These are phyloP conservation scores for Regulus satrapa DNA, from an alignment of 2,113 vertebrate species.

Conservation along the genomic window DNA sequence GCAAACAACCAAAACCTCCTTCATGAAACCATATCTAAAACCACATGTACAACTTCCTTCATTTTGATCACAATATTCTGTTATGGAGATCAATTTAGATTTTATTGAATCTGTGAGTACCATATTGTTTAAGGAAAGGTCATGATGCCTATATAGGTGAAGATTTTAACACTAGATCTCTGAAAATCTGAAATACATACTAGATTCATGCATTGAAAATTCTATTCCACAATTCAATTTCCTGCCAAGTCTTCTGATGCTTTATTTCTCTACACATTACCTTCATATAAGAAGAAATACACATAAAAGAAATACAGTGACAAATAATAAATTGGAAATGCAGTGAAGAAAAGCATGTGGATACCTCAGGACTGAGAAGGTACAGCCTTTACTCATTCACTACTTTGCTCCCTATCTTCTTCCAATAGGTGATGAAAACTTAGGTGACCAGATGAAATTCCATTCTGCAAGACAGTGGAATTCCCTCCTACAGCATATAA, in stretches of 20 bases:
- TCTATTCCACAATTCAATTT: neutral
- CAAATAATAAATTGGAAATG: neutral
- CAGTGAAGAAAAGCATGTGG: neutral
- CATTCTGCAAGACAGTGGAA: neutral
- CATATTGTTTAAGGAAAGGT: neutral
- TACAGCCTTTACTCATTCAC: neutral
- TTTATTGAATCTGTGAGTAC: neutral
- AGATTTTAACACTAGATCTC: neutral
- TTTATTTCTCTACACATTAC: neutral
- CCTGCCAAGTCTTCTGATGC: neutral
- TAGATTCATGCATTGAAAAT: neutral
- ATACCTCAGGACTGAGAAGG: neutral
- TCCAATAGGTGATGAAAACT: neutral
- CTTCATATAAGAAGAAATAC: neutral
- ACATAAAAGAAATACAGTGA: neutral
- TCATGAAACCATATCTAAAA: neutral
- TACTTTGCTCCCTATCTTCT: neutral
- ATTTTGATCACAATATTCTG: neutral
- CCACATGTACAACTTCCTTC: rapidly evolving
- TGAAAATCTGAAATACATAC: neutral
- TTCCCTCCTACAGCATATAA: neutral
- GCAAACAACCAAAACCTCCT: neutral
- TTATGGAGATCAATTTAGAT: neutral
- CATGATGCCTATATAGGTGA: neutral
- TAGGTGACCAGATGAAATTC: neutral